These are phyloP conservation scores for Oryzias sinensis DNA, from an alignment of 2,797 vertebrate genomes.

Conservation along the genomic window DNA sequence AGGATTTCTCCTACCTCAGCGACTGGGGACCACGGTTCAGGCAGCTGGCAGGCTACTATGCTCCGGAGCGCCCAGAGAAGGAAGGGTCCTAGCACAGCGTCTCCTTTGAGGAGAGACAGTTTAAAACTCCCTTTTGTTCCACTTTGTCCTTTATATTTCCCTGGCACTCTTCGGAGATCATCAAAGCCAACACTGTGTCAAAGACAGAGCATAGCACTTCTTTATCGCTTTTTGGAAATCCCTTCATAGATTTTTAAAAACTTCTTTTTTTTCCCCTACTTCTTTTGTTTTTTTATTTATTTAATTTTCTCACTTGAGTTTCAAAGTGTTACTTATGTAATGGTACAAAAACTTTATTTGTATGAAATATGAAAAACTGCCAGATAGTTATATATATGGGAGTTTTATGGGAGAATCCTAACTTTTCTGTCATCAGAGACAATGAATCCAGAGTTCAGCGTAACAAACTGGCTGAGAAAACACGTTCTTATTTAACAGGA, in stretches of 20 bases:
- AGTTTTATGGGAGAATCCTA: conserved; percentile 5
- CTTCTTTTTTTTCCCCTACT: conserved; percentile 10
- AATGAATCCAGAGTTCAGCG: conserved; percentile 19
- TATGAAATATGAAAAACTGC: conserved; percentile 25
- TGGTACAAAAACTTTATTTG: conserved; percentile 8
- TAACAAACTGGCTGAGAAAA: background rate
- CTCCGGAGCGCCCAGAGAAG: conserved; percentile 84
- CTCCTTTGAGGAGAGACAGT: conserved; percentile 36
- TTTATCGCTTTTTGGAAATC: conserved; percentile 41
- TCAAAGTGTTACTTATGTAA: conserved; percentile 13
- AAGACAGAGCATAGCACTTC: conserved; percentile 45
- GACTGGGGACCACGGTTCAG: conserved; percentile 95
- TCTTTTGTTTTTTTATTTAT: conserved; percentile 1
- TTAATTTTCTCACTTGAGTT: conserved; percentile 15
- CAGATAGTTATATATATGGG: conserved; percentile 12
- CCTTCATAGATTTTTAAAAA: conserved; percentile 33
- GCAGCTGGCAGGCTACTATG: conserved; percentile 92
- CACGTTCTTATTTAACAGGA: conserved; percentile 26
- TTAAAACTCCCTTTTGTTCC: conserved; percentile 25
- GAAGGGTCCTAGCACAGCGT: conserved; percentile 86
- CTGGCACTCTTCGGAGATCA: conserved; percentile 35
- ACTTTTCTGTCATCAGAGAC: conserved; percentile 27
- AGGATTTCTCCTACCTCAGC: conserved; percentile 96
- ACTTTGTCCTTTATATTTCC: conserved; percentile 39
- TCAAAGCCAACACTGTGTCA: conserved; percentile 52